These are phyloP conservation scores for Taurulus bubalis DNA, from an alignment of 2,113 vertebrate genomes.

Conservation along the genomic window DNA sequence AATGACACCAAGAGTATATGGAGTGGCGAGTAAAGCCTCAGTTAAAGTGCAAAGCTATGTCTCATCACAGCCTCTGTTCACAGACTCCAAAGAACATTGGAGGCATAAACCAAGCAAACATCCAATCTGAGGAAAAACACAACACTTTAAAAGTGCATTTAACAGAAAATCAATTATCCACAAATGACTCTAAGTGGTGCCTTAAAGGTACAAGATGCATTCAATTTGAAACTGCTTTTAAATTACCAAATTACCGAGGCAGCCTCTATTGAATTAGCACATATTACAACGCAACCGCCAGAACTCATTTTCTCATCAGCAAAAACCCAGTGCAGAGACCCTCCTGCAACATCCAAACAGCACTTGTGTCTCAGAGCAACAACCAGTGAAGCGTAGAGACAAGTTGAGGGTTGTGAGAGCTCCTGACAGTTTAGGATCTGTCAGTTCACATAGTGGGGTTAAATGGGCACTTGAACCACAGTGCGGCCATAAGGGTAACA, in stretches of 20 bases:
- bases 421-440: too few relatives aligned
- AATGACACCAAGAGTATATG: neutral
- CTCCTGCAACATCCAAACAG: neutral
- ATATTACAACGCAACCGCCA: neutral
- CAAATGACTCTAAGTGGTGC: slow-evolving; percentile 6
- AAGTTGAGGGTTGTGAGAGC: neutral
- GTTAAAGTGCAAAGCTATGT: neutral
- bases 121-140: neutral
- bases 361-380: neutral
- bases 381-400: neutral
- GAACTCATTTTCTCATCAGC: neutral
- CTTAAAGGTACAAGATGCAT: slow-evolving; percentile 32
- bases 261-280: slow-evolving; percentile 20
- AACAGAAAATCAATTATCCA: slow-evolving; percentile 25
- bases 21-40: neutral
- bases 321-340: neutral
- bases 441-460: neutral
- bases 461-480: neutral
- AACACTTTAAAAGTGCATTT: neutral
- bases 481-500: neutral
- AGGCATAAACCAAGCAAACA: slow-evolving; percentile 3
- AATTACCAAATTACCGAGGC: slow-evolving; percentile 5
- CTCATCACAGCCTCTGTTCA: neutral
- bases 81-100: neutral
- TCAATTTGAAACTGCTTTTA: slow-evolving; percentile 26